These are phyloP conservation scores for Nymphicus hollandicus DNA, from an alignment of 2,113 vertebrate species.

Conservation along the genomic window DNA sequence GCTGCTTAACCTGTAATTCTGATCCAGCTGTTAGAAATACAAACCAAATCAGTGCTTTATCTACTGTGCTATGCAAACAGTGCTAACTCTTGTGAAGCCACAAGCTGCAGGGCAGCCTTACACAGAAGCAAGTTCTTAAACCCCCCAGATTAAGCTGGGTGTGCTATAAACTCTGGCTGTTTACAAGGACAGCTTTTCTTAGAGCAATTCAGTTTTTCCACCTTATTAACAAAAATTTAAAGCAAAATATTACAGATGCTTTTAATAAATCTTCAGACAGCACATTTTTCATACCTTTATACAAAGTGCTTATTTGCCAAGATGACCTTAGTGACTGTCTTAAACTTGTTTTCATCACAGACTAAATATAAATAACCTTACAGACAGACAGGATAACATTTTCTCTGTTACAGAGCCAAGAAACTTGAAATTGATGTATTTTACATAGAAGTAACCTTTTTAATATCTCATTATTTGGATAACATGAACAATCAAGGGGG, in stretches of 20 bases:
- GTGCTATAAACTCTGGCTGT: not conserved
- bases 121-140: not conserved
- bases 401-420: not conserved
- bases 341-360: not conserved
- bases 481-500: not conserved
- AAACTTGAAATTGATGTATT: not conserved
- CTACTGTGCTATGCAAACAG: fast-evolving
- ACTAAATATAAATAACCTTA: not conserved
- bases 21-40: not conserved
- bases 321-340: not conserved
- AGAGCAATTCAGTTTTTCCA: not conserved
- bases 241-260: not conserved
- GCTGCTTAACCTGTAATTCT: not conserved
- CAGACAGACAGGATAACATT: not conserved
- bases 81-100: not conserved
- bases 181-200: not conserved
- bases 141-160: not conserved
- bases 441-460: not conserved
- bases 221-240: not conserved
- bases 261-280: not conserved
- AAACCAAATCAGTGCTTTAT: not conserved
- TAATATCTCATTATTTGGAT: not conserved
- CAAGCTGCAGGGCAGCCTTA: not conserved
- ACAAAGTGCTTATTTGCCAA: not conserved
- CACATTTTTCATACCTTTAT: not conserved